Base-by-base conservation (phyloP, 92 coral and sea anemone species). In the Parazoanthus darwini region DNA sequence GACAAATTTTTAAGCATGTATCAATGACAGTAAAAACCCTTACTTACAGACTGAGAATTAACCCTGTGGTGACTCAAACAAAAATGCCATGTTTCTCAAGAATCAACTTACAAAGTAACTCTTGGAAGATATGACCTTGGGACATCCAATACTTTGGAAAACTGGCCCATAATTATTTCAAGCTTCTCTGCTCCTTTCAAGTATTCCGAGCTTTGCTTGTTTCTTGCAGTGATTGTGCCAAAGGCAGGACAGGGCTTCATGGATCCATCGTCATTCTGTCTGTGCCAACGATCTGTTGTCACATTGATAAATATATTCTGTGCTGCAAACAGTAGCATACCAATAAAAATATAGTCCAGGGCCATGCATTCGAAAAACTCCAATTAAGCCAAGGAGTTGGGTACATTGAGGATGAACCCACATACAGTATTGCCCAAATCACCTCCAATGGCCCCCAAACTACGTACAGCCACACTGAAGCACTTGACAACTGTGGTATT, bases 91-190 rank as follows among this genome's bases (percentile, higher is more conserved):
- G 16, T 36, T 73, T 73, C 8, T 73, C 29, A 33, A 11, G 26
- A 15, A 74, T 36, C 29, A 20, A 91, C 96, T 87, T 90, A 95
- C 98, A 11, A 89, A 66, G 50, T 51, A 0, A 95, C 78, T 37
- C 86, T 54, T 38, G 94, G 92, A 18, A 95, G 91, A 8, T 91
- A 77, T 39, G 85, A 23, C 78, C 97, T 92, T 66, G 94, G 87
- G 13, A 80, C 48, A 68, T 87, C 81, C 39, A 95, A 68, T 35
- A 94, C 56, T 37, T 88, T 78, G 58, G 99, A 91, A 82, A 91
- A 86, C 70, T 90, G 91, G 43, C 77, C 63, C 94, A 95, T 92
- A 20, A 97, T 72, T 23, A 93, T 96, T 83, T 95, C 94, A 88
- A 97, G 89, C 25, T 86, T 88, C 25, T 86, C 73, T 18, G 92